These are phyloP conservation scores for Nettapus auritus DNA, from an alignment of 2,113 vertebrate species.

Conservation along the genomic window DNA sequence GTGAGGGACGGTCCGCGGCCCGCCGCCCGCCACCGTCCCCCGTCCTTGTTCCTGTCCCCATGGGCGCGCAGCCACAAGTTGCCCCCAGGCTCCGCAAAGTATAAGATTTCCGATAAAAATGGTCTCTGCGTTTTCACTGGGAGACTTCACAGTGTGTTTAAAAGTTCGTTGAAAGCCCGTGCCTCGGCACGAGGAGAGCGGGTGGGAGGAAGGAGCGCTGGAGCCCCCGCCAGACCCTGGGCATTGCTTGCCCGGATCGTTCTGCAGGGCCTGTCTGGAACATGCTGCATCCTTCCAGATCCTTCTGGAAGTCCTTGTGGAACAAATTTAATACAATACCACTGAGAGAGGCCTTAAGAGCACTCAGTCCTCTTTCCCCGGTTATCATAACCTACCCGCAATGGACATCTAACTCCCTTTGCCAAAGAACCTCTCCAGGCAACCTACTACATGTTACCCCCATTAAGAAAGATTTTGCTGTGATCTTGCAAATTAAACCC, in stretches of 20 bases:
- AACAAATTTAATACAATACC: background rate
- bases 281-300: background rate
- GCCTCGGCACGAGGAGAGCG: background rate
- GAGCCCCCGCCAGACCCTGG: background rate
- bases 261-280: background rate
- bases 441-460: background rate
- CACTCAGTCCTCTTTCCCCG: background rate
- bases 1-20: too few relatives aligned
- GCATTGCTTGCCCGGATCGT: background rate
- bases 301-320: background rate
- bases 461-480: background rate
- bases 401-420: background rate
- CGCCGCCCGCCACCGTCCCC: too few relatives aligned
- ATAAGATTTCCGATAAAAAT: too few relatives aligned
- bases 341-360: background rate
- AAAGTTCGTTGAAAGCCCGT: background rate
- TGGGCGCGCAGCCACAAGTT: too few relatives aligned
- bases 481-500: background rate
- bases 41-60: too few relatives aligned
- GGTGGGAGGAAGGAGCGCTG: background rate
- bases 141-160: background rate
- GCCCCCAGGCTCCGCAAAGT: too few relatives aligned
- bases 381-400: background rate
- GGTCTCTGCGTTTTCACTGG: too few relatives aligned
- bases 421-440: background rate